Evolutionary conservation across 2,797 vertebrate species (phyloP).

Genomic region (Myotis daubentonii): DNA sequence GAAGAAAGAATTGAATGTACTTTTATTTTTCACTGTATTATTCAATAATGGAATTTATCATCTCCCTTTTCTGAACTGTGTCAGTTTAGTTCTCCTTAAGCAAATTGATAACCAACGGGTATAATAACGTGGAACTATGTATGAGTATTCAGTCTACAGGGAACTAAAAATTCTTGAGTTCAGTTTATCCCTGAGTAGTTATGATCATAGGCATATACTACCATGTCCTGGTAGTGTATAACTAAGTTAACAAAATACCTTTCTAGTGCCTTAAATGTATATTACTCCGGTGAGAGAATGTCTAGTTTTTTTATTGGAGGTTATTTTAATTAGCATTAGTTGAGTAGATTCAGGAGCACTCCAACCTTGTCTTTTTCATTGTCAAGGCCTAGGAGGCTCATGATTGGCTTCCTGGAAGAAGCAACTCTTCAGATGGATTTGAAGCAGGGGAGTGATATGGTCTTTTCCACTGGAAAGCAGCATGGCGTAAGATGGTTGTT

Average conservation of each 20-base stretch:
- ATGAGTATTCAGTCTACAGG: neutral
- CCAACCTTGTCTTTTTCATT: slow-evolving; percentile 69
- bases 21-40: neutral
- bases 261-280: neutral
- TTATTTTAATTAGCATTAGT: slow-evolving; percentile 62
- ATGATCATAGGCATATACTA: neutral
- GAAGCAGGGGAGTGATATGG: slow-evolving; percentile 57
- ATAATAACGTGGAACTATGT: neutral
- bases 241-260: neutral
- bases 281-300: slow-evolving; percentile 22
- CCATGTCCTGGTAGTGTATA: neutral
- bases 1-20: slow-evolving; percentile 29
- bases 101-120: neutral
- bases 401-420: slow-evolving; percentile 71
- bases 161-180: slow-evolving; percentile 28
- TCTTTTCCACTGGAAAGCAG: slow-evolving; percentile 66
- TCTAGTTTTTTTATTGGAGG: slow-evolving; percentile 26
- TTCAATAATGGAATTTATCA: neutral
- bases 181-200: neutral
- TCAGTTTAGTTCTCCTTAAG: neutral
- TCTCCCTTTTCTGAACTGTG: slow-evolving; percentile 28
- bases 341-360: slow-evolving; percentile 60
- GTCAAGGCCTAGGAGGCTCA: slow-evolving; percentile 68
- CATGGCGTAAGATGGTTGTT: slow-evolving; percentile 62
- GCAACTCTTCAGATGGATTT: slow-evolving; percentile 65